phyloP scores from a whole-genome alignment of 2,888 invertebrate genomes.

The Philereme transversata region DNA sequence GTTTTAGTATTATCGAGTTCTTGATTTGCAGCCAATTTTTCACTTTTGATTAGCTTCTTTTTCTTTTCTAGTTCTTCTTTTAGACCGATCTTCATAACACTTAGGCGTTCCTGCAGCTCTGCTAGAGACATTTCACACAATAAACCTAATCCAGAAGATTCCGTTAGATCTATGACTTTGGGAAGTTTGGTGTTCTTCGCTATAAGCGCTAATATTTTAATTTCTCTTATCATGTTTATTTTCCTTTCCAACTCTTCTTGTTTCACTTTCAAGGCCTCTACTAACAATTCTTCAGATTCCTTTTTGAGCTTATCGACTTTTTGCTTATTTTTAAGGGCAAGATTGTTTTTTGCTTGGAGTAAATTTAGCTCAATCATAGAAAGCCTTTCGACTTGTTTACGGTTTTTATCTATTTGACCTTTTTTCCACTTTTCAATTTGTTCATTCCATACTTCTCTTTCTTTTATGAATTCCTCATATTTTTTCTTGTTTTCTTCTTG shows the following conservation, averaged over 20 bases:
- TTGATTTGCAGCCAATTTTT: slow-evolving; percentile 70
- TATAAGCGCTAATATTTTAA: slow-evolving; percentile 73
- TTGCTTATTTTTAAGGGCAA: slow-evolving; percentile 59
- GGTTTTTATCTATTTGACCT: slow-evolving; percentile 75
- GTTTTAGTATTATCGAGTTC: slow-evolving; percentile 75
- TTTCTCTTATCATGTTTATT: slow-evolving; percentile 79
- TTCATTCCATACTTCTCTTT: slow-evolving; percentile 72
- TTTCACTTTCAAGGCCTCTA: slow-evolving; percentile 68
- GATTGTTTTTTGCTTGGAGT: slow-evolving; percentile 59
- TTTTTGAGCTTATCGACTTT: slow-evolving; percentile 60
- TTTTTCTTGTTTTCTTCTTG: slow-evolving; percentile 76
- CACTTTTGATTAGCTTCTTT: slow-evolving; percentile 66
- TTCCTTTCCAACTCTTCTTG: slow-evolving; percentile 78
- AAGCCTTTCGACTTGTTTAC: slow-evolving; percentile 70
- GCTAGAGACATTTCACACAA: slow-evolving; percentile 87
- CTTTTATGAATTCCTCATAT: slow-evolving; percentile 76
- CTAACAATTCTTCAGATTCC: slow-evolving; percentile 58
- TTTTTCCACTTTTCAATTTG: slow-evolving; percentile 81
- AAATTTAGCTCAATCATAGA: slow-evolving; percentile 61
- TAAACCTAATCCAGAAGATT: slow-evolving; percentile 83
- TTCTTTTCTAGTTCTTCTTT: slow-evolving; percentile 81
- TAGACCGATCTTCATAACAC: slow-evolving; percentile 74
- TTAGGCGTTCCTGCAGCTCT: slow-evolving; percentile 83
- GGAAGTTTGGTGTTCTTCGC: slow-evolving; percentile 78
- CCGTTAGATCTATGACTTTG: slow-evolving; percentile 84